These are phyloP conservation scores for Arothron firmamentum DNA, from an alignment of 2,113 vertebrate genomes.

Conservation along the genomic window DNA sequence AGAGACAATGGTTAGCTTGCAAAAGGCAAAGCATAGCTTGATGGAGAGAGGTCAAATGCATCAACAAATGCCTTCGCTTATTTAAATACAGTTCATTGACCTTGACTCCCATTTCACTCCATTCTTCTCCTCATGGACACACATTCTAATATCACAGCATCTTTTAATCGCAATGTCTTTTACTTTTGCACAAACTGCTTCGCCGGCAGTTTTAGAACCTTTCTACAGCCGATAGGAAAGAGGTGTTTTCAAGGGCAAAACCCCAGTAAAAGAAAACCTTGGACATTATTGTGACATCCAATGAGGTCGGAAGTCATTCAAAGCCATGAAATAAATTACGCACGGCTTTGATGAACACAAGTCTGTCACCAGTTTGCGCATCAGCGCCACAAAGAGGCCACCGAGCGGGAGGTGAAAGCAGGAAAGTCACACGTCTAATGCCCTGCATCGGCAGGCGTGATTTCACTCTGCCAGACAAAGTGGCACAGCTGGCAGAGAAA, in stretches of 20 bases:
- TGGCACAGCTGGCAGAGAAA: slow-evolving; percentile 80
- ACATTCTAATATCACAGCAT: slow-evolving; percentile 34
- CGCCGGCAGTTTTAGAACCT: slow-evolving; percentile 44
- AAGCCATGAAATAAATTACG: slow-evolving; percentile 28
- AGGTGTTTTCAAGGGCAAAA: slow-evolving; percentile 59
- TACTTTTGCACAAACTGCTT: slow-evolving; percentile 33
- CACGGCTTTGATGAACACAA: slow-evolving; percentile 17
- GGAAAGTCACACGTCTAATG: slow-evolving; percentile 67
- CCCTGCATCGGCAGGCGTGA: slow-evolving; percentile 48
- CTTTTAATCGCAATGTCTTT: slow-evolving; percentile 32
- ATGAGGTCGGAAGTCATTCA: slow-evolving; percentile 41
- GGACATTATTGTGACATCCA: slow-evolving; percentile 36
- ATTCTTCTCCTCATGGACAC: slow-evolving; percentile 12
- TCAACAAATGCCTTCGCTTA: slow-evolving; percentile 3
- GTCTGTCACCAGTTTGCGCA: slow-evolving; percentile 26
- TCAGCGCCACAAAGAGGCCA: slow-evolving; percentile 51
- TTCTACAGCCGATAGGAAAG: slow-evolving; percentile 39
- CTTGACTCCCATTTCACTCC: slow-evolving; percentile 4
- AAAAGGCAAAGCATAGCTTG: slow-evolving; percentile 19
- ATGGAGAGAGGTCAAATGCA: slow-evolving; percentile 8
- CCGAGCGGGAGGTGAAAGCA: slow-evolving; percentile 58
- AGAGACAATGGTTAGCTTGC: slow-evolving; percentile 43
- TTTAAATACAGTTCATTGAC: slow-evolving; percentile 35
- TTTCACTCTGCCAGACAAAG: slow-evolving; percentile 66
- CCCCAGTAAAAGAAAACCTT: slow-evolving; percentile 54